A percentile compares a stretch with the other conserved stretches of the same genome.
Conservation (phyloP, 2,888 invertebrate genomes). For the Amblyteles armatorius region DNA sequence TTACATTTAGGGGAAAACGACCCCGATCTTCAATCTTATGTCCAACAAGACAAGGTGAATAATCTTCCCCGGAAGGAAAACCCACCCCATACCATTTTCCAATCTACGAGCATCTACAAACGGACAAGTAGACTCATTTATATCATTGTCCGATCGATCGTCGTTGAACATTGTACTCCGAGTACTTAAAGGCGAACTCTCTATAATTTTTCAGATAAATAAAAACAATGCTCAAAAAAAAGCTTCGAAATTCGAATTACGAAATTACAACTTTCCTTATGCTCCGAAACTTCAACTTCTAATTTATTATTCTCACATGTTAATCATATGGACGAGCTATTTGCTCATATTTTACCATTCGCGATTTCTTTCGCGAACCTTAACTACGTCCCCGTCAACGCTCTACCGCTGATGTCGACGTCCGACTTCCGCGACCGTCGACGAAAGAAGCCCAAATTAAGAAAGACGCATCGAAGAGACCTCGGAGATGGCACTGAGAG, state of each 20-base stretch:
- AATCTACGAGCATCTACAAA: no score
- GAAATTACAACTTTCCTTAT: not conserved
- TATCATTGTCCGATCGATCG: not conserved
- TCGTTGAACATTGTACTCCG: no score
- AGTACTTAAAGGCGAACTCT: no score
- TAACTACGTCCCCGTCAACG: conserved; percentile 48
- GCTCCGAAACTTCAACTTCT: not conserved
- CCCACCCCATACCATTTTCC: no score
- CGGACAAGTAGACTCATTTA: not conserved
- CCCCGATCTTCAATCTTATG: no score
- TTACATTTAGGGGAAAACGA: no score
- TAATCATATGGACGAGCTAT: not conserved
- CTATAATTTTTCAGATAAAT: no score
- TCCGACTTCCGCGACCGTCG: conserved; percentile 16
- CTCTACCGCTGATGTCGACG: conserved; percentile 43
- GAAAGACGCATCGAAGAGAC: conserved; percentile 37
- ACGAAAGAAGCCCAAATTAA: conserved; percentile 23
- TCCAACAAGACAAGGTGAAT: no score
- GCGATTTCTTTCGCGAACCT: conserved; percentile 43
- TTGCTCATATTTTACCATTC: not conserved
- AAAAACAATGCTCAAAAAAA: no score
- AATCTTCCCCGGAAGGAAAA: no score
- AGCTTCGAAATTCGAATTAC: not conserved
- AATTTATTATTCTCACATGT: not conserved
- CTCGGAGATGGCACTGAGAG: not conserved